A percentile compares a stretch with the other conserved stretches of the same genome.
phyloP scores from a whole-genome alignment of 2,797 vertebrate species.

The Centroberyx gerrardi region DNA sequence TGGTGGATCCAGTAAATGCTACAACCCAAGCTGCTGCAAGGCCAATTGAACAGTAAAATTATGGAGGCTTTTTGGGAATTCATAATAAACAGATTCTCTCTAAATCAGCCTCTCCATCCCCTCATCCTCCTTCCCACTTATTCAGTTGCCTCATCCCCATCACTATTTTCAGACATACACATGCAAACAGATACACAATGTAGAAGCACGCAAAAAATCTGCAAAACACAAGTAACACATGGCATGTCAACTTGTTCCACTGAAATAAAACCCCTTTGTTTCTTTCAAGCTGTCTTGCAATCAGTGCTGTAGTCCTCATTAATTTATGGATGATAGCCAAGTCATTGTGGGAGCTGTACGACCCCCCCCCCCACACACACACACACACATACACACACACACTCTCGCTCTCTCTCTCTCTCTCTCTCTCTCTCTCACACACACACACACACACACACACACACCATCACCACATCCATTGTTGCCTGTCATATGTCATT shows the following conservation, averaged over 20 bases:
- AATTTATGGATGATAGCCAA: too few relatives aligned
- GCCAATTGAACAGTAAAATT: slow-evolving; percentile 90
- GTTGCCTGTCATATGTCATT: background rate
- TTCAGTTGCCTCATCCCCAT: slow-evolving; percentile 33
- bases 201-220: slow-evolving; percentile 19
- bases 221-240: slow-evolving; percentile 16
- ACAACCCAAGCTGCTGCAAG: slow-evolving; percentile 88
- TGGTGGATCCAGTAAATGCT: slow-evolving; percentile 86
- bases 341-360: too few relatives aligned
- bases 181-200: slow-evolving; percentile 23
- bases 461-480: background rate
- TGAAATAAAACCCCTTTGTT: slow-evolving; percentile 23
- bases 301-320: too few relatives aligned
- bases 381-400: slow-evolving; percentile 1
- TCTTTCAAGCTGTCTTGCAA: too few relatives aligned
- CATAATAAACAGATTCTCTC: slow-evolving; percentile 61
- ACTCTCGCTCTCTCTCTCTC: too few relatives aligned
- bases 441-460: slow-evolving; percentile 14
- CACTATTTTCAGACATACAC: slow-evolving; percentile 25
- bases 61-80: slow-evolving; percentile 77
- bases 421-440: background rate
- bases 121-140: slow-evolving; percentile 44
- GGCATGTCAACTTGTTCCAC: slow-evolving; percentile 23
- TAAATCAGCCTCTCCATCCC: slow-evolving; percentile 43
- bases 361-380: too few relatives aligned